A percentile compares a stretch with the other conserved stretches of the same genome.
These are phyloP conservation scores for Schizaphis graminum DNA, from an alignment of 2,888 invertebrate genomes.

Conservation along the genomic window DNA sequence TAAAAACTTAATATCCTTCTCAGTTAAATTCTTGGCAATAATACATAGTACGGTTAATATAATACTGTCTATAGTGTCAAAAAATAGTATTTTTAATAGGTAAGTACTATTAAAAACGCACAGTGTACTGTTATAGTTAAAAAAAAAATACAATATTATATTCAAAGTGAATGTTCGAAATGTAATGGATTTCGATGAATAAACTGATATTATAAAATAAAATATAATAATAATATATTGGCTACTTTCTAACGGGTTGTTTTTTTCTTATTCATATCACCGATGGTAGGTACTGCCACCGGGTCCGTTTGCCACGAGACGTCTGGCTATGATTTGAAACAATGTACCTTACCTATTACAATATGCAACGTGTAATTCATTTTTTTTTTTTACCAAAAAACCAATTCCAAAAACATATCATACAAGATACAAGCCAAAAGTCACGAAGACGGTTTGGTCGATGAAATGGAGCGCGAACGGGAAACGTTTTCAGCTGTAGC, in stretches of 20 bases:
- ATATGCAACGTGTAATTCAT: background rate
- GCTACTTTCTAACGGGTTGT: background rate
- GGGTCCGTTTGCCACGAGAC: background rate
- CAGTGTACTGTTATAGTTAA: background rate
- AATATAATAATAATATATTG: background rate
- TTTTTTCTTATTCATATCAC: background rate
- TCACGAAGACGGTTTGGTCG: slow-evolving; percentile 34
- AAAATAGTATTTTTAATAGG: background rate
- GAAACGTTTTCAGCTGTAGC: slow-evolving; percentile 51
- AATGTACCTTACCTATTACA: background rate
- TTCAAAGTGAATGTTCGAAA: background rate
- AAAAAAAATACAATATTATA: background rate
- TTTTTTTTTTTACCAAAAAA: background rate
- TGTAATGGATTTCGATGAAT: background rate
- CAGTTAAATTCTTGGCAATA: background rate
- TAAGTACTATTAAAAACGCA: background rate
- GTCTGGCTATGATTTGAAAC: background rate
- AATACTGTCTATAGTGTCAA: background rate
- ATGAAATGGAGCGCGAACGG: slow-evolving; percentile 63
- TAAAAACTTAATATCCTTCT: background rate
- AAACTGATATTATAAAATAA: background rate
- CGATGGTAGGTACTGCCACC: background rate
- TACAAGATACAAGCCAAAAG: slow-evolving; percentile 33
- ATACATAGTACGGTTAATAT: background rate
- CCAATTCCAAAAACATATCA: background rate